Evolutionary conservation across 2,113 vertebrate genomes (phyloP), one percentile per base, ranked within the genome.

Genomic region (Myotis davidii): DNA sequence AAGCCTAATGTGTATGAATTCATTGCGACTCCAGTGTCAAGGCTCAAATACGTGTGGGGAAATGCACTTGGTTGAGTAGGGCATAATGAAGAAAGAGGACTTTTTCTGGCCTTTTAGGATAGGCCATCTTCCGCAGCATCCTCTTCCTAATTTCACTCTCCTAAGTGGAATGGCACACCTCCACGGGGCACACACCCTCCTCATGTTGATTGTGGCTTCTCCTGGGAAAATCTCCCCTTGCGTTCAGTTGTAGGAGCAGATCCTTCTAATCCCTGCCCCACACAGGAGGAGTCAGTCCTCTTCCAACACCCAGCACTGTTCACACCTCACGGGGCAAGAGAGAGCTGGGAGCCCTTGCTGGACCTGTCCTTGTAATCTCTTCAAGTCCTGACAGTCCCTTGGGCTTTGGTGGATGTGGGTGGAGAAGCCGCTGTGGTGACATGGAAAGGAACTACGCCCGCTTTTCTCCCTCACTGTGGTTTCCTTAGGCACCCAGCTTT

Each of bases 231-330:
- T 56, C 48, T 82, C 52, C 77, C 9, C 18, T 59, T 14, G 18
- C 11, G 1, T 73, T 77, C 61, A 73, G 21, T 52, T 42, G 42
- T 91, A 59, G 37, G 50, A 82, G 29, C n/a, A 50, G 59, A 87
- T 94, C 65, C 11, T 90, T 92, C 93, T 83, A 50, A 95, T 87
- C 32, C 50, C 32, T 61, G 59, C 65, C 50, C 23, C 17, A 13
- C 76, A 32, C 45, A 90, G 27, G 29, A 56, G 23, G 56, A 78
- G 29, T 54, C 48, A 78, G 29, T 54, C 48, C 17, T 84, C 29
- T 83, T 61, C 77, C 78, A 74, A 50, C 34, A 87, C 83, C 83
- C 84, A 67, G 0, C 0, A 3, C 2, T 3, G 25, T 17, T 29
- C 83, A 77, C 70, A 67, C 72, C 78, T 96, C 37, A 29, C 20